Evolutionary conservation across 2,888 invertebrate species (phyloP).

Genomic region (Lacanobia wlatinum): DNA sequence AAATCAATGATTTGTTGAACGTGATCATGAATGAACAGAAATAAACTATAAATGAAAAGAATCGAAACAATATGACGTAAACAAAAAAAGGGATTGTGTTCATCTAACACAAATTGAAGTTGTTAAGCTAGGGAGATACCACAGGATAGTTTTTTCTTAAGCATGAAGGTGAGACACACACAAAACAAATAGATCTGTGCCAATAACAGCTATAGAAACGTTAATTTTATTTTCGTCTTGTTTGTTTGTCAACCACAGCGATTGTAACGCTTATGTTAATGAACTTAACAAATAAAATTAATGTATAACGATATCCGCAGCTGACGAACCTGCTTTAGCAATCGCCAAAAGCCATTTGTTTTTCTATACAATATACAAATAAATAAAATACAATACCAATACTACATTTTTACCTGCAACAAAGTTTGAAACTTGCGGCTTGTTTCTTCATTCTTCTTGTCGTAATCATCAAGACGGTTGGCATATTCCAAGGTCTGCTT

Average conservation of each 20-base stretch:
- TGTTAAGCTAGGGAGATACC: background rate
- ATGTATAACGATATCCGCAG: background rate
- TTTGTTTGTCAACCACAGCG: background rate
- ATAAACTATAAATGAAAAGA: background rate
- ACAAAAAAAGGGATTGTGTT: background rate
- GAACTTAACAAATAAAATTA: background rate
- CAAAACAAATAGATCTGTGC: constrained; percentile 2
- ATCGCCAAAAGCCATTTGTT: background rate
- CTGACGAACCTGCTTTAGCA: background rate
- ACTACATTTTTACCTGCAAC: constrained; percentile 91
- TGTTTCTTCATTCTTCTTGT: constrained; percentile 97
- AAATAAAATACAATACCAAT: constrained; percentile 48
- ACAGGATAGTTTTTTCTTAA: background rate
- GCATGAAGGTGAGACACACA: background rate
- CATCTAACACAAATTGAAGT: background rate
- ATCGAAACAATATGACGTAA: background rate
- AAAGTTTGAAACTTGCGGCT: constrained; percentile 97
- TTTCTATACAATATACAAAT: constrained; percentile 18
- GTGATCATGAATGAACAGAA: background rate
- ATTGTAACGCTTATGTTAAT: background rate
- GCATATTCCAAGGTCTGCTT: constrained; percentile 95
- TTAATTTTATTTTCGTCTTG: background rate
- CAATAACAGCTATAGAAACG: background rate
- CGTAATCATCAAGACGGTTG: constrained; percentile 96
- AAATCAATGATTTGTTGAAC: background rate